Evolutionary conservation across 2,113 vertebrate species (phyloP).

Genomic region (Malurus elegans): DNA sequence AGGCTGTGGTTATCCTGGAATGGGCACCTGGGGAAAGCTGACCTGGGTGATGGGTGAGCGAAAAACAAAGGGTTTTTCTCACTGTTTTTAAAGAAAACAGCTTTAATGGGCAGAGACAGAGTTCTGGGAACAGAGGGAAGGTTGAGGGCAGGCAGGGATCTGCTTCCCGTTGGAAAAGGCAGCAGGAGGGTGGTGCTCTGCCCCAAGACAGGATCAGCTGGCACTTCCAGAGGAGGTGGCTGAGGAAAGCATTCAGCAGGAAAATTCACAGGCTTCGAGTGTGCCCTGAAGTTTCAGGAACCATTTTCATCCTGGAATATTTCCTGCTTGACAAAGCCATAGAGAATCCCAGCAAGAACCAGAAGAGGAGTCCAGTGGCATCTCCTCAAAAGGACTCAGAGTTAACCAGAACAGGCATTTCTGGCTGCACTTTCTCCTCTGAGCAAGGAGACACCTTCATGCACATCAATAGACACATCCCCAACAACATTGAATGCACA

Average conservation of each 20-base stretch:
- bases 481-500: not conserved
- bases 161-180: not conserved
- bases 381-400: not conserved
- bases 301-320: not conserved
- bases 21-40: not conserved
- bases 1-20: rapidly evolving
- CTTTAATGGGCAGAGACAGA: not conserved
- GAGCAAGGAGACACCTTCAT: not conserved
- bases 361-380: not conserved
- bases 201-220: not conserved
- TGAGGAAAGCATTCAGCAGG: not conserved
- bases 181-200: not conserved
- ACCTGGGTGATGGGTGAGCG: not conserved
- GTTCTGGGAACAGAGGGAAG: not conserved
- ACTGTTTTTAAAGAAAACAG: not conserved
- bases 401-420: not conserved
- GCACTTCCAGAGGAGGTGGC: not conserved
- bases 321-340: not conserved
- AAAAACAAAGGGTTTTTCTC: not conserved
- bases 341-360: not conserved
- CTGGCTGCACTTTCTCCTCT: not conserved
- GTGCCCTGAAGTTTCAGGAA: not conserved
- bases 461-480: not conserved
- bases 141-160: not conserved
- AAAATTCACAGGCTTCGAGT: not conserved